Percentiles rank a stretch among this genome's conserved stretches.
Conservation (phyloP, 1,140 invertebrate genomes). For the Akabosia matsudoensis region DNA sequence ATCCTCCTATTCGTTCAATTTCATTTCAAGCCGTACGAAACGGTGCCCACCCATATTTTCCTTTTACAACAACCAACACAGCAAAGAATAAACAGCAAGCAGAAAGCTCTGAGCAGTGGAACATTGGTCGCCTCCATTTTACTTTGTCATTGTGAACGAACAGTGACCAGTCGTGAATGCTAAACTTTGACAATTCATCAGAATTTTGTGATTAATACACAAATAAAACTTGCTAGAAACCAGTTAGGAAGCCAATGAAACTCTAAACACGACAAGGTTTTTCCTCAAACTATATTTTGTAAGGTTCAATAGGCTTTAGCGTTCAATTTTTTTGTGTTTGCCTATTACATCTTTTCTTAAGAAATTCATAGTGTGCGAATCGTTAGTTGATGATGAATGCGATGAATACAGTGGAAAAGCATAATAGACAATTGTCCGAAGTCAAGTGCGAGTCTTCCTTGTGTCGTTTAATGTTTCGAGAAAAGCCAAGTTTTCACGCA, state of each 20-base stretch:
- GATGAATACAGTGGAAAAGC: too few relatives aligned
- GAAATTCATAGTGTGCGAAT: too few relatives aligned
- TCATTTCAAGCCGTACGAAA: neutral
- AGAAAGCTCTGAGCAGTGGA: neutral
- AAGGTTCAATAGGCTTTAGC: neutral
- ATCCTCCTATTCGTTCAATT: conserved; percentile 2
- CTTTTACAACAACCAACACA: neutral
- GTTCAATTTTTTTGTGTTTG: neutral
- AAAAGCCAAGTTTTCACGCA: neutral
- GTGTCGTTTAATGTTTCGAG: neutral
- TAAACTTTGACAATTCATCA: neutral
- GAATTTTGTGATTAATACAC: too few relatives aligned
- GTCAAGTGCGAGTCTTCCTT: neutral
- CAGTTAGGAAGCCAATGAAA: too few relatives aligned
- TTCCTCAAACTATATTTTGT: too few relatives aligned
- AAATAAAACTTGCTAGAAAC: too few relatives aligned
- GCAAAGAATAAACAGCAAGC: neutral
- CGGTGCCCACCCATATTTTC: neutral
- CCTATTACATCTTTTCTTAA: too few relatives aligned
- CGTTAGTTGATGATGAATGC: too few relatives aligned
- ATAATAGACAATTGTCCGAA: neutral
- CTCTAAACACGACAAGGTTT: too few relatives aligned
- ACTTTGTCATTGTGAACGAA: neutral
- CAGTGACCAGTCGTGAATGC: too few relatives aligned
- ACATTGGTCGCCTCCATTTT: neutral